phyloP scores from a whole-genome alignment of 2,797 vertebrate genomes.

The Pampus argenteus region DNA sequence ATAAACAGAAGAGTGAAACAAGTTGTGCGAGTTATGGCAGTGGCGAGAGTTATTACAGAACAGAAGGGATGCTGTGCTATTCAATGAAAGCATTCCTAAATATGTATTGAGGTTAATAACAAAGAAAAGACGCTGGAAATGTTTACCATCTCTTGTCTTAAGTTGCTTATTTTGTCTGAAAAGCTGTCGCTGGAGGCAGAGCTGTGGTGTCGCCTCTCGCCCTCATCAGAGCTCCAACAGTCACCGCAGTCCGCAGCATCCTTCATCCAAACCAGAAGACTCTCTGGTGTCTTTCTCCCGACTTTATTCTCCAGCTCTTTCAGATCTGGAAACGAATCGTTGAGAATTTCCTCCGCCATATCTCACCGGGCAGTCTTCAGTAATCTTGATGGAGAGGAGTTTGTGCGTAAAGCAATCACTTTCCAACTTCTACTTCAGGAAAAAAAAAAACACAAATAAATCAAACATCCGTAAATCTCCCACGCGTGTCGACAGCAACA shows the following conservation, averaged over 20 bases:
- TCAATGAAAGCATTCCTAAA: neutral
- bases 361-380: constrained; percentile 8
- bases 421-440: constrained; percentile 4
- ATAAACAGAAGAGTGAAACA: constrained; percentile 44
- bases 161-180: constrained; percentile 68
- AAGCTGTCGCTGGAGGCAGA: constrained; percentile 31
- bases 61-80: neutral
- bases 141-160: constrained; percentile 80
- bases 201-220: constrained; percentile 10
- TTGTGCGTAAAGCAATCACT: constrained; percentile 40
- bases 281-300: constrained; percentile 77
- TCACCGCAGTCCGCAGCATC: constrained; percentile 60
- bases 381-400: constrained; percentile 6
- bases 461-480: neutral
- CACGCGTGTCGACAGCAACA: neutral
- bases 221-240: constrained; percentile 34
- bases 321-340: constrained; percentile 61
- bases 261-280: constrained; percentile 73
- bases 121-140: neutral
- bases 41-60: neutral
- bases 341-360: constrained; percentile 73
- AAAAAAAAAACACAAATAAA: too few relatives aligned
- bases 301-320: constrained; percentile 78
- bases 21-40: constrained; percentile 49
- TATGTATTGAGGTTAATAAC: accelerated